A percentile compares a stretch with the other conserved stretches of the same genome.
phyloP scores from a whole-genome alignment of 2,113 vertebrate species.

The Gallinago paraguaiae region DNA sequence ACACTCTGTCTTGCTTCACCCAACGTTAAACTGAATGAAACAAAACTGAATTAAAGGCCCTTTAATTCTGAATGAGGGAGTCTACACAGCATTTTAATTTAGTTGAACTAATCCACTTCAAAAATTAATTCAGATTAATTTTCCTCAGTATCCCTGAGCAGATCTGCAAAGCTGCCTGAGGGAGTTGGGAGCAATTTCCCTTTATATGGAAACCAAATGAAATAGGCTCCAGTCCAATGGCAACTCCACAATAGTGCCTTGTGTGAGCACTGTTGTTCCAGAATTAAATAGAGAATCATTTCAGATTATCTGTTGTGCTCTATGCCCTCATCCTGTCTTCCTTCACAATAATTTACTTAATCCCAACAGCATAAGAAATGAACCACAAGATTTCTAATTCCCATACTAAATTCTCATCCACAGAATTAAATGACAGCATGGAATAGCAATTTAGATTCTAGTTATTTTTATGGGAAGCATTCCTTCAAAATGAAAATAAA shows the following conservation, averaged over 20 bases:
- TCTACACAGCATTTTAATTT: constrained; percentile 64
- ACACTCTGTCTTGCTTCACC: background rate
- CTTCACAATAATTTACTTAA: constrained; percentile 38
- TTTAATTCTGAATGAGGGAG: constrained; percentile 51
- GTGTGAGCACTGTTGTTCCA: constrained; percentile 11
- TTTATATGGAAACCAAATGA: constrained; percentile 5
- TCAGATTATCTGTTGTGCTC: constrained; percentile 37
- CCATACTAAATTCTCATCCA: background rate
- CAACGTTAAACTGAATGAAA: constrained; percentile 10
- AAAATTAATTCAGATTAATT: constrained; percentile 69
- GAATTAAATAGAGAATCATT: constrained; percentile 23
- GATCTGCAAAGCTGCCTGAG: constrained; percentile 55
- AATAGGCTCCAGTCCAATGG: constrained; percentile 55
- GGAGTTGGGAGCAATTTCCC: constrained; percentile 46
- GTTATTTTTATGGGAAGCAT: background rate
- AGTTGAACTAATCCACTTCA: constrained; percentile 67
- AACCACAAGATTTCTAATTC: background rate
- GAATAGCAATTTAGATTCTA: background rate
- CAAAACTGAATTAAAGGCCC: constrained; percentile 48
- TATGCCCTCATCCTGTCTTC: background rate
- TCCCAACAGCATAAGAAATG: background rate
- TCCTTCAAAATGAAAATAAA: constrained; percentile 35
- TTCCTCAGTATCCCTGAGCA: constrained; percentile 61
- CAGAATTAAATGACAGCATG: background rate
- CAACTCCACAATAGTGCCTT: constrained; percentile 39